A percentile compares a stretch with the other conserved stretches of the same genome.
Conservation (phyloP, 2,797 vertebrate genomes). For the Sternarchorhynchus goeldii region DNA sequence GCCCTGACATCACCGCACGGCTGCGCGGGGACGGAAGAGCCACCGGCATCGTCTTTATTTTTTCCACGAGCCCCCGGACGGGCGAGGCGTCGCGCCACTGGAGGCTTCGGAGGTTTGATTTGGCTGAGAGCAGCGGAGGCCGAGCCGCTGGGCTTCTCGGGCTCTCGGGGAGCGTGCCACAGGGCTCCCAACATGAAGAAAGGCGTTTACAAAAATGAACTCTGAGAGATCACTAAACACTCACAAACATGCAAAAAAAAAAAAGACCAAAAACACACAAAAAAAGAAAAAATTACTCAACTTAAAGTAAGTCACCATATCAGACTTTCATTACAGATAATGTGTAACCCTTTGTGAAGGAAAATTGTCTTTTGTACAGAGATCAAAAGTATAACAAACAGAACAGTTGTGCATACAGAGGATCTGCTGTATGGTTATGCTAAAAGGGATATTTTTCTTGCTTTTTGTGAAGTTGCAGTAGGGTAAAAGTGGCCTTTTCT, state of each 20-base stretch:
- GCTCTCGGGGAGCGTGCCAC: slow-evolving; percentile 71
- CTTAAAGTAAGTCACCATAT: slow-evolving; percentile 75
- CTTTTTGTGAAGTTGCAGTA: slow-evolving; percentile 79
- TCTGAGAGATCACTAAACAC: slow-evolving; percentile 78
- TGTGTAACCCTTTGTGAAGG: slow-evolving; percentile 79
- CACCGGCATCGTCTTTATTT: slow-evolving; percentile 81
- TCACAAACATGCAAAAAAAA: slow-evolving; percentile 61
- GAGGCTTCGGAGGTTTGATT: slow-evolving; percentile 83
- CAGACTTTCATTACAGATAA: slow-evolving; percentile 75
- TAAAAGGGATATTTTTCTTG: slow-evolving; percentile 89
- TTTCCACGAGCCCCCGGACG: slow-evolving; percentile 74
- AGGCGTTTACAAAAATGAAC: slow-evolving; percentile 77
- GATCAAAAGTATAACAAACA: slow-evolving; percentile 68
- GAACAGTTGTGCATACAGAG: slow-evolving; percentile 73
- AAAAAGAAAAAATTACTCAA: slow-evolving; percentile 48
- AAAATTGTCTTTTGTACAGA: slow-evolving; percentile 80
- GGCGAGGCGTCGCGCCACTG: slow-evolving; percentile 68
- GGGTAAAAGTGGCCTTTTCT: slow-evolving; percentile 87
- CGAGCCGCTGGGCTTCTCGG: slow-evolving; percentile 69
- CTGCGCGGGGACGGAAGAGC: slow-evolving; percentile 55
- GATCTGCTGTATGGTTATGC: slow-evolving; percentile 83
- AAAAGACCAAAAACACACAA: slow-evolving; percentile 54
- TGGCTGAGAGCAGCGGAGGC: slow-evolving; percentile 75
- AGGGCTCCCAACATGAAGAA: slow-evolving; percentile 80
- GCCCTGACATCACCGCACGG: slow-evolving; percentile 36